A percentile compares a stretch with the other conserved stretches of the same genome.
phyloP scores from a whole-genome alignment of 2,113 vertebrate species.

The Hippocampus comes region DNA sequence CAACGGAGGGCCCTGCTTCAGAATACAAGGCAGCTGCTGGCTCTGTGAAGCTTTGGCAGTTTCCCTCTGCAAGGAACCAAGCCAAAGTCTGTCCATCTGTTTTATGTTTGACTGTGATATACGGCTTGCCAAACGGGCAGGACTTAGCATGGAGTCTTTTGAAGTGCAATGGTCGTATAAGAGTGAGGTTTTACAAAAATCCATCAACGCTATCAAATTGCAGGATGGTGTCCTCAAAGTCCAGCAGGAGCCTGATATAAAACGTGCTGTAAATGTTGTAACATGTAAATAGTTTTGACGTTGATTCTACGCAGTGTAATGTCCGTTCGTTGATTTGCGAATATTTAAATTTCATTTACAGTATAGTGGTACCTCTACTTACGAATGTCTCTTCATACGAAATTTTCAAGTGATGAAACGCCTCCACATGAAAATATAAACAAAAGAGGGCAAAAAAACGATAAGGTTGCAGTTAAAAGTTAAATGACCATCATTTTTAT shows the following conservation, averaged over 20 bases:
- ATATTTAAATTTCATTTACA: no score
- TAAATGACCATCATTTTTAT: no score
- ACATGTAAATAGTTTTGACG: background rate
- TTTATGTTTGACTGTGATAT: slow-evolving; percentile 23
- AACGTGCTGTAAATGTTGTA: background rate
- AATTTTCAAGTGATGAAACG: no score
- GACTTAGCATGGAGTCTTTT: slow-evolving; percentile 13
- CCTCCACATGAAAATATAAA: no score
- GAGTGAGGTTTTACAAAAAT: background rate
- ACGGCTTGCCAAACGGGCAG: slow-evolving; percentile 20
- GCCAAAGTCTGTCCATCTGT: slow-evolving; percentile 31
- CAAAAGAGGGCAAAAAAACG: no score
- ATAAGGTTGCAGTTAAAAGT: no score
- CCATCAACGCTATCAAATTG: slow-evolving; percentile 12
- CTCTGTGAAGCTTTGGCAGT: slow-evolving; percentile 26
- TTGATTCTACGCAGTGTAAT: background rate
- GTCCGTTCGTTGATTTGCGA: no score
- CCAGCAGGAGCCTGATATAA: background rate
- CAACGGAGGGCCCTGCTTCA: background rate
- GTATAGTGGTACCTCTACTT: no score
- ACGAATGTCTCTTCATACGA: no score
- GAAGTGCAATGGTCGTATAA: slow-evolving; percentile 31
- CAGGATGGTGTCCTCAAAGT: background rate
- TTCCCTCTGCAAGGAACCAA: slow-evolving; percentile 3
- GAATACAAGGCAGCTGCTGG: slow-evolving; percentile 51